These are phyloP conservation scores for Lutra lutra DNA, from an alignment of 2,797 vertebrate species.

Conservation along the genomic window DNA sequence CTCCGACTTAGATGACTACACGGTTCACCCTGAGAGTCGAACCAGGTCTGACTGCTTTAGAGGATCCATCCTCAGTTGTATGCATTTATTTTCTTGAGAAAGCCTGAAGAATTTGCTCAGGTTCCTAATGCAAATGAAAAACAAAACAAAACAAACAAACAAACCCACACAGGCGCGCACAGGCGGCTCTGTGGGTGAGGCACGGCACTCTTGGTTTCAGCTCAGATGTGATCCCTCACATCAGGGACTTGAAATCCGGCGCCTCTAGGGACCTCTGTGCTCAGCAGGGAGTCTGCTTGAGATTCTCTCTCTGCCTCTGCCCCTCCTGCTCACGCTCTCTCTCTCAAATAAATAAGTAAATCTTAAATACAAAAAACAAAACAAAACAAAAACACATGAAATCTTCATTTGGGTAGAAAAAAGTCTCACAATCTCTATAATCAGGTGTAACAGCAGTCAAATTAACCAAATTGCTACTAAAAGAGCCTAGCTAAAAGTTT, in stretches of 20 bases:
- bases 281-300: neutral
- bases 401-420: neutral
- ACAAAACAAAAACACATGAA: neutral
- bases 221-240: neutral
- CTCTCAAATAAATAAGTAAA: neutral
- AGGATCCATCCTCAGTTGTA: neutral
- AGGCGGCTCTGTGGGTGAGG: accelerated
- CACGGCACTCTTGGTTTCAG: neutral
- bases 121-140: neutral
- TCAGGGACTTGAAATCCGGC: neutral
- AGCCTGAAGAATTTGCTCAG: neutral
- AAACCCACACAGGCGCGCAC: neutral
- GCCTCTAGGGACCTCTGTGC: neutral
- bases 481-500: neutral
- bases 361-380: neutral
- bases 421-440: neutral
- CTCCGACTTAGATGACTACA: accelerated
- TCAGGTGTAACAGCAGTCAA: neutral
- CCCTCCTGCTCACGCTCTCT: neutral
- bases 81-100: neutral
- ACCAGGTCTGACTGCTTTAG: neutral
- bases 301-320: neutral
- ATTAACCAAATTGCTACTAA: neutral
- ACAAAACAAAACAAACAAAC: neutral
- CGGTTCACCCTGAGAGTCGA: accelerated